These are phyloP conservation scores for Carterocephalus palaemon DNA, from an alignment of 2,888 invertebrate genomes.

Conservation along the genomic window DNA sequence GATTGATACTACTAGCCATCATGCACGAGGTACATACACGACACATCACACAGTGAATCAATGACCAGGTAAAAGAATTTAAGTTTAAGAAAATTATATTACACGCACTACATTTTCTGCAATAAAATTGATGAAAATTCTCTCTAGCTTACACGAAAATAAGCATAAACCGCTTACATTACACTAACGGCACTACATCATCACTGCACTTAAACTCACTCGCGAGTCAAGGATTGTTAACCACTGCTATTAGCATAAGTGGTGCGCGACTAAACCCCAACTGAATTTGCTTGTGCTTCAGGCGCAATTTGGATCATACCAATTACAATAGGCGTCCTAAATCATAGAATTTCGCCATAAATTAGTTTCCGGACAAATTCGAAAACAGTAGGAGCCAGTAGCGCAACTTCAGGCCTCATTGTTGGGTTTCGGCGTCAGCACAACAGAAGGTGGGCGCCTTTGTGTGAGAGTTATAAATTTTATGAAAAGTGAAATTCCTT, in stretches of 20 bases:
- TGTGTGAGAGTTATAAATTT: conserved; percentile 76
- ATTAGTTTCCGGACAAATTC: conserved; percentile 74
- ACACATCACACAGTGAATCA: too few relatives aligned
- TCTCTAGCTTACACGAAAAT: conserved; percentile 2
- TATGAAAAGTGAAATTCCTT: conserved; percentile 80
- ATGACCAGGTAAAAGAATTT: too few relatives aligned
- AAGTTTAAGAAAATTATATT: too few relatives aligned
- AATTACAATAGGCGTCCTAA: conserved; percentile 73
- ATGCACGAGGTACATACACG: too few relatives aligned
- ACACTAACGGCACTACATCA: conserved; percentile 24
- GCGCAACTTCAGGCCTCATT: conserved; percentile 71
- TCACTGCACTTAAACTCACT: conserved; percentile 31
- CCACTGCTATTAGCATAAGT: conserved; percentile 39
- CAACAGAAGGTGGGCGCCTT: conserved; percentile 77
- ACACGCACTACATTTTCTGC: too few relatives aligned
- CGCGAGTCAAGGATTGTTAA: conserved; percentile 32
- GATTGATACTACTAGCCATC: too few relatives aligned
- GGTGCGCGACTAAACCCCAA: conserved; percentile 48
- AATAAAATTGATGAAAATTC: too few relatives aligned
- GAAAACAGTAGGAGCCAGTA: conserved; percentile 78
- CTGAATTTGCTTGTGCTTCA: conserved; percentile 54
- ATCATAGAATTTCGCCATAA: conserved; percentile 65
- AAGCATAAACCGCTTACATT: conserved; percentile 5
- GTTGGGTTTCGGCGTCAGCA: conserved; percentile 72
- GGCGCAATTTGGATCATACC: conserved; percentile 57